A percentile compares a stretch with the other conserved stretches of the same genome.
These are phyloP conservation scores for Athalia circularis DNA, from an alignment of 2,888 invertebrate species.

Conservation along the genomic window DNA sequence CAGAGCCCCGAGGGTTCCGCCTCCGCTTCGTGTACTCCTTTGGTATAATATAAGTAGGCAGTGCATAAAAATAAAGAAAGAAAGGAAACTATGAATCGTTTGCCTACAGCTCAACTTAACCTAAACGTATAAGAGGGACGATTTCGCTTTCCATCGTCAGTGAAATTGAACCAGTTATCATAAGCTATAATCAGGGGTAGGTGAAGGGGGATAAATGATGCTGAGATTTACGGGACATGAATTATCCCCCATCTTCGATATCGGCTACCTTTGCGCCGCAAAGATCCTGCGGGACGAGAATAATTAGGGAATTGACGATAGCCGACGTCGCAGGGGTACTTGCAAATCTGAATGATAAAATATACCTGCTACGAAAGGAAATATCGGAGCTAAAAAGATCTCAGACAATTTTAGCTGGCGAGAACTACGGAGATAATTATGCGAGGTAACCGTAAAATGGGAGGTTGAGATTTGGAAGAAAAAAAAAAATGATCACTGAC, in stretches of 20 bases:
- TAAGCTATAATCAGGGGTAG: too few relatives aligned
- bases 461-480: background rate
- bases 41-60: background rate
- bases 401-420: background rate
- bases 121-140: too few relatives aligned
- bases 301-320: slow-evolving; percentile 36
- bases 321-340: slow-evolving; percentile 51
- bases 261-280: background rate
- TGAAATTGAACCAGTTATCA: too few relatives aligned
- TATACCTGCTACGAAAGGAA: slow-evolving; percentile 52
- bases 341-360: slow-evolving; percentile 51
- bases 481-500: too few relatives aligned
- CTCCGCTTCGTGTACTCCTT: background rate
- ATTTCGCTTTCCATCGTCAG: too few relatives aligned
- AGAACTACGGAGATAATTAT: too few relatives aligned
- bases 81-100: too few relatives aligned
- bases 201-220: too few relatives aligned
- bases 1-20: slow-evolving; percentile 11
- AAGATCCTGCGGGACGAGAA: background rate
- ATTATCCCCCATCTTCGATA: too few relatives aligned
- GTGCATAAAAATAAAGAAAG: background rate
- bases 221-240: too few relatives aligned
- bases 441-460: background rate
- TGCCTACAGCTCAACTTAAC: too few relatives aligned
- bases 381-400: slow-evolving; percentile 48